Base-by-base conservation (phyloP, 1,140 invertebrate species). In the Halyomorpha halys region DNA sequence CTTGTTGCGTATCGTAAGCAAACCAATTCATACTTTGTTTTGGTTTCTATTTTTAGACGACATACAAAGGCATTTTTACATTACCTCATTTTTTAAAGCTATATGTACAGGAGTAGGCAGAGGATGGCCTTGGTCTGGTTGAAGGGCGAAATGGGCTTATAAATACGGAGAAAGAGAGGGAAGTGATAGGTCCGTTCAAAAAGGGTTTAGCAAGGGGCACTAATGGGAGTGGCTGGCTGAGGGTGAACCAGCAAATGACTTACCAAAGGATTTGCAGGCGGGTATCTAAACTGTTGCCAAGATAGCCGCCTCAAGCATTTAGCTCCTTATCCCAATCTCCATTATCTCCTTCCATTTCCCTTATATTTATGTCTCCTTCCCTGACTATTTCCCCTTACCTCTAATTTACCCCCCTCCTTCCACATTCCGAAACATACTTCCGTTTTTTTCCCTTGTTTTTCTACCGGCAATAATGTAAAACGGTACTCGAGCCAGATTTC, bases 361-460 rank as follows among this genome's bases (percentile, higher is more conserved):
- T 61, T 44, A 19, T 61, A 61, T 44, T 61, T 56, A 56, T 56
- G 53, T 56, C 53, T 56, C 53, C 53, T 56, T 56, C 53, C 53
- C 53, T 19, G 18, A 23, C 53, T 56, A 56, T 56, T 25, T 23
- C 53, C 53, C 23, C 53, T 16, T 21, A 18, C 53, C 53, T 56
- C 53, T 56, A 56, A 56, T 56, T 56, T 56, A 56, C 18, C 53
- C 53, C 51, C 23, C 53, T 39, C 53, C 53, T 23, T 25, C 23
- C 18, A 23, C 23, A 23, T 16, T 23, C 19, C 19, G 14, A 19
- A 19, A 49, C 47, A 49, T 21, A 49, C 47, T 49, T 49, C 47
- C 47, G n/a, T 49, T 49, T 49, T 49, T 49, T 21, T 16, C 16
- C 47, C 21, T 49, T 21, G 47, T 21, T 49, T 49, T 21, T 14